These are phyloP conservation scores for Globia sparganii DNA, from an alignment of 2,888 invertebrate genomes.

Conservation along the genomic window DNA sequence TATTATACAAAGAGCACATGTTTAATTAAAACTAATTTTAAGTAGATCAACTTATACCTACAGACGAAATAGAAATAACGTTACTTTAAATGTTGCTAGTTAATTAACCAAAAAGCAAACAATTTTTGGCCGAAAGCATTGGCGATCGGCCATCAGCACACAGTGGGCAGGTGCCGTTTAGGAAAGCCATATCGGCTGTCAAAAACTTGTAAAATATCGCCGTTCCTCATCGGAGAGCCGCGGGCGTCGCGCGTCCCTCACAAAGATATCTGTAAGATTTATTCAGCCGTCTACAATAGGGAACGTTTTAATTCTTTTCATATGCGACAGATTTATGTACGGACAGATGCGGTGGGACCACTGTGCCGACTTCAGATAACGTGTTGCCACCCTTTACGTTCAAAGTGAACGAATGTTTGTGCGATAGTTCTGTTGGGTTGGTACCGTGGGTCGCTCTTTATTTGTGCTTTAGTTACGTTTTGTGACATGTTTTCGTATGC, in stretches of 20 bases:
- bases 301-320: slow-evolving; percentile 90
- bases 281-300: slow-evolving; percentile 89
- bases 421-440: slow-evolving; percentile 65
- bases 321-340: slow-evolving; percentile 89
- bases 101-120: slow-evolving; percentile 53
- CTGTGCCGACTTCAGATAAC: slow-evolving; percentile 77
- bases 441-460: slow-evolving; percentile 44
- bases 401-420: slow-evolving; percentile 69
- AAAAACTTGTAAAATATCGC: slow-evolving; percentile 93
- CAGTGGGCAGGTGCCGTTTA: slow-evolving; percentile 88
- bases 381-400: slow-evolving; percentile 78
- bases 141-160: slow-evolving; percentile 69
- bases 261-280: slow-evolving; percentile 90
- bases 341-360: slow-evolving; percentile 85
- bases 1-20: neutral
- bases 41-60: neutral
- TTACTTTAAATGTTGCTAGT: slow-evolving; percentile 5
- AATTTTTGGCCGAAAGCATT: slow-evolving; percentile 51
- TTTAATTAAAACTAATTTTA: slow-evolving; percentile 1
- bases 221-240: slow-evolving; percentile 84
- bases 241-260: slow-evolving; percentile 86
- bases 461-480: slow-evolving; percentile 44
- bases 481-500: slow-evolving; percentile 33
- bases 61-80: neutral
- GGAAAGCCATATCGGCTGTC: slow-evolving; percentile 92